Evolutionary conservation across 2,113 vertebrate genomes (phyloP).

Genomic region (Calyptommatus sinebrachiatus): DNA sequence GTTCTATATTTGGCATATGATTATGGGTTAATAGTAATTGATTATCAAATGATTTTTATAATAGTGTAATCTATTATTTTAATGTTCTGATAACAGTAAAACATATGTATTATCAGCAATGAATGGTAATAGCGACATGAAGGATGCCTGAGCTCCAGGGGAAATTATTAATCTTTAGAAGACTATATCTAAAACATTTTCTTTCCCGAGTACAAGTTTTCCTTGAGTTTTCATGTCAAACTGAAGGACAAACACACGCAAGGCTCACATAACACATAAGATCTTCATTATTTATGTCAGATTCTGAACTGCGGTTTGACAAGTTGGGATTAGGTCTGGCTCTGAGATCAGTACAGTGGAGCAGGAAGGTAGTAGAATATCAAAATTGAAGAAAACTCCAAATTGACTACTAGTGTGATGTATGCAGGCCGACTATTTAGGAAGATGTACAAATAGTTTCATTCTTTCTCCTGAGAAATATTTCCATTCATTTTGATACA

Average conservation of each 20-base stretch:
- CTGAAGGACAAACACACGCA: background rate
- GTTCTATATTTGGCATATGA: background rate
- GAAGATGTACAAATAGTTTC: too few species aligned
- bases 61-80: background rate
- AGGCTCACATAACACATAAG: too few species aligned
- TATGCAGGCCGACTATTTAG: too few species aligned
- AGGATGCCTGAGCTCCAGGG: background rate
- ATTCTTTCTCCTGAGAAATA: too few species aligned
- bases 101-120: background rate
- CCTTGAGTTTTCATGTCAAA: background rate
- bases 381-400: too few species aligned
- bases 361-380: too few species aligned
- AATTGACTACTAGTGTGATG: too few species aligned
- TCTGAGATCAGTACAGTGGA: too few species aligned
- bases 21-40: background rate
- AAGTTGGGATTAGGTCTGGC: too few species aligned
- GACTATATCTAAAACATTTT: background rate
- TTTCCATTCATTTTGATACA: too few species aligned
- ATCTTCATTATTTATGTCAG: too few species aligned
- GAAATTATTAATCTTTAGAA: slow-evolving; percentile 1
- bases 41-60: background rate
- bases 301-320: too few species aligned
- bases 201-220: background rate
- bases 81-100: background rate
- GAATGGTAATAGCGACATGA: background rate